Evolutionary conservation across 2,113 vertebrate species (phyloP), one percentile per base, ranked within the genome.

Genomic region (Labeo catla): DNA sequence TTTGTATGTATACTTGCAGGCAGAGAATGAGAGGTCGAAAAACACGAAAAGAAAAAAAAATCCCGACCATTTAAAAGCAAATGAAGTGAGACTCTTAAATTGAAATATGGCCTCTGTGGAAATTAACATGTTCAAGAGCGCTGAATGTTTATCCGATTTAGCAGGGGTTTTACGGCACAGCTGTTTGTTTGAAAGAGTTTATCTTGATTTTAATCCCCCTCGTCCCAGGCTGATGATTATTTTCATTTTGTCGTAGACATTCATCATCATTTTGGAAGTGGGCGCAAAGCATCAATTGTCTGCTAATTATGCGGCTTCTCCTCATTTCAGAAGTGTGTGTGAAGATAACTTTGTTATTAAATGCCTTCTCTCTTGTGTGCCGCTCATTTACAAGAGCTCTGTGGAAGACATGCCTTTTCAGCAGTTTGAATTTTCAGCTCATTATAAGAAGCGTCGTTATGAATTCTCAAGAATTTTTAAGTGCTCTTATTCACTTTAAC

Each of bases 101-200:
- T 92, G 87, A 92, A 93, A 93, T 87, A 87, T 84, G 87, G 90
- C 90, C 91, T 88, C 90, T 85, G 43, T 66, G 90, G 92, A 94
- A 91, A 93, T 93, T 87, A 92, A 88, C 85, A 85, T 77, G 87
- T 90, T 89, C 79, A 92, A 91, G 91, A 73, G 65, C 77, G 73
- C 66, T 88, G 91, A 90, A 89, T 91, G 89, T 91, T 92, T 89
- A 92, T 88, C 87, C 88, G 90, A 73, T 84, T 88, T 89, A 83
- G 87, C 28, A 11, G 12, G 45, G 34, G 13, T 21, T 79, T 61
- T 86, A 86, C 2, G 36, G 52, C 84, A 91, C 91, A 92, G 88
- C 87, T 89, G 89, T 91, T 93, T 90, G 84, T 87, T 91, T 92
- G 90, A 47, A 61, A 80, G 68, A 15, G 52, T 73, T 81, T 81